Evolutionary conservation across 2,113 vertebrate species (phyloP).

Genomic region (Poeciliopsis retropinna): DNA sequence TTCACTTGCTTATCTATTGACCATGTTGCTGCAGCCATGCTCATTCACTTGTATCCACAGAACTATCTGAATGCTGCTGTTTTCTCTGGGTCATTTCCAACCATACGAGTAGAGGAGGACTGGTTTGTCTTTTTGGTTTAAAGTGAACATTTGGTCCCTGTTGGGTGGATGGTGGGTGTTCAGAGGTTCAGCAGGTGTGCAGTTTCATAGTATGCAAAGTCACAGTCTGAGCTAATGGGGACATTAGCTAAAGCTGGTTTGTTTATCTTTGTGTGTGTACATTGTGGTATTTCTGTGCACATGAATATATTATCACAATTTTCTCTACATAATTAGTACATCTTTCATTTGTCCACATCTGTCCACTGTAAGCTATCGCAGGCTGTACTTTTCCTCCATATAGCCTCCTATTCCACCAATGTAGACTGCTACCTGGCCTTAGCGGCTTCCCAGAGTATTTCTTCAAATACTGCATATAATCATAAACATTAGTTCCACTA

Average conservation of each 20-base stretch:
- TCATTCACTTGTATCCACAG: neutral
- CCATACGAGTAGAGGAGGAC: conserved; percentile 26
- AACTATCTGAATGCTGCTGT: conserved; percentile 24
- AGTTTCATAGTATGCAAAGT: neutral
- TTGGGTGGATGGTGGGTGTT: neutral
- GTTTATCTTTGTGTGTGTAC: neutral
- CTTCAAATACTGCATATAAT: too few relatives aligned
- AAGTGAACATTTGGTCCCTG: neutral
- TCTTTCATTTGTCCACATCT: neutral
- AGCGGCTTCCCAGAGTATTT: too few relatives aligned
- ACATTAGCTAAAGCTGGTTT: neutral
- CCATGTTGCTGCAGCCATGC: neutral
- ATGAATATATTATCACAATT: neutral
- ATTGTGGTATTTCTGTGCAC: neutral
- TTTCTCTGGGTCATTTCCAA: conserved; percentile 44
- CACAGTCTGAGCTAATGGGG: neutral
- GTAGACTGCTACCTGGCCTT: too few relatives aligned
- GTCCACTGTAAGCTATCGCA: neutral
- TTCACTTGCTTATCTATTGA: conserved; percentile 19
- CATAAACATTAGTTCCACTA: too few relatives aligned
- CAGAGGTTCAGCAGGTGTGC: neutral
- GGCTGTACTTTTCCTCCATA: neutral
- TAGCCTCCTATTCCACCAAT: neutral
- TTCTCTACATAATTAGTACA: neutral
- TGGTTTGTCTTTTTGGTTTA: conserved; percentile 60